Evolutionary conservation across 2,888 invertebrate species (phyloP), one percentile per base, ranked within the genome.

Genomic region (Antitype chi): DNA sequence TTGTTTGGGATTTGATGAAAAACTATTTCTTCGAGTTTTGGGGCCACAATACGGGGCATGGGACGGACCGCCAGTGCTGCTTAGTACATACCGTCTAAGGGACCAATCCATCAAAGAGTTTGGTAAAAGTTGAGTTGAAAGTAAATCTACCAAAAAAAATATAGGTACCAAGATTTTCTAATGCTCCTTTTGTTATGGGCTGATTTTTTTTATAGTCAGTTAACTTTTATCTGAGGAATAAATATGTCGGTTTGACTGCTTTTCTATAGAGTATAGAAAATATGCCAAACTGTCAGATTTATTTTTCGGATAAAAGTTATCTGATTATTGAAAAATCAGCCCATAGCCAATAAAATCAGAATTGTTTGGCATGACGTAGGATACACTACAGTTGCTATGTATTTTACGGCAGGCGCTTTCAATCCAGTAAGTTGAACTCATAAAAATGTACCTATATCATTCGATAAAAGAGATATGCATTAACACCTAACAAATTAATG

Each of bases 351-450:
- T 15, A 17, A 11, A 9, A 47, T 38, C 3, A 28, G 5, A 76
- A 81, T 32, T 25, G 9, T 20, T 32, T 62, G 25, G 77, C 77
- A 82, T 15, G 25, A 77, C 43, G 17, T 20, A 13, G 15, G 23
- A 59, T 5, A 55, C 4, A 59, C 7, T 17, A 64, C 7, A 47
- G n/a, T 77, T 53, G 78, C 69, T 28, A 28, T n/a, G 6, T 15
- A 28, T 64, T 57, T 59, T 59, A 9, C 20, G 13, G 0, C 28
- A 82, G 80, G 80, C 69, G 69, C 53, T 74, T 15, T 17, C 4
- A 13, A 15, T 52, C 0, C n/a, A 20, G 11, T 17, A 17, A 62
- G 23, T 32, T 38, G 23, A n/a, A 28, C 13, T 49, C 2, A 5
- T 23, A 38, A 32, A 59, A 9, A n/a, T 43, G 17, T 23, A 57